Base-by-base conservation (phyloP, 2,113 vertebrate species). In the Cathartes aura region DNA sequence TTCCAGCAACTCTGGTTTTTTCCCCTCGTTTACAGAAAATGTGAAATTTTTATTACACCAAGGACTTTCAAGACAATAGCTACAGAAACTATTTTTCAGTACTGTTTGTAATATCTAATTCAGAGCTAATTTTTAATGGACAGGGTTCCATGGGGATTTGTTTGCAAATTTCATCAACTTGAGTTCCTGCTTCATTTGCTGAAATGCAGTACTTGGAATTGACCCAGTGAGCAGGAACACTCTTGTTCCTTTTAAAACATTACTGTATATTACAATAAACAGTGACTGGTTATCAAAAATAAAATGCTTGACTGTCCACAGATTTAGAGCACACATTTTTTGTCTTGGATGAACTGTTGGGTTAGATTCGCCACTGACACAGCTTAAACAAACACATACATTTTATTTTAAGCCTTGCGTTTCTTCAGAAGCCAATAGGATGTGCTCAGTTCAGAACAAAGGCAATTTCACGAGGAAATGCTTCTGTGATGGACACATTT, bases 101-200 rank as follows among this genome's bases (percentile, higher is more conserved):
- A 74, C 89, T 93, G 90, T 95, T 97, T 96, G 72, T 85, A 94
- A 94, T 96, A 95, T 87, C 92, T 97, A 95, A 96, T 96, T 98
- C 82, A 86, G 96, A 95, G 87, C 72, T 97, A 96, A 97, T 97
- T 97, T 97, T 96, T 96, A 96, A 98, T 95, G 97, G 97, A 86
- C 32, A 7, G 36, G 47, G 55, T 94, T 95, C 94, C 94, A 45
- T 29, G 55, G 93, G 96, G 96, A 96, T 96, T 97, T 94, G 82
- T 94, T 98, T 95, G 92, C 87, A 97, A 89, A 96, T 96, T 97
- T 95, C 96, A 96, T 93, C 96, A 96, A 62, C 92, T 92, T 85
- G 88, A 96, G 76, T 92, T 96, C 89, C 90, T 92, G 89, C 74
- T 94, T 97, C 93, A 95, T 93, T 97, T 96, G 75, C 74, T 94